Evolutionary conservation across 2,113 vertebrate species (phyloP).

Genomic region (Neomonachus schauinslandi): DNA sequence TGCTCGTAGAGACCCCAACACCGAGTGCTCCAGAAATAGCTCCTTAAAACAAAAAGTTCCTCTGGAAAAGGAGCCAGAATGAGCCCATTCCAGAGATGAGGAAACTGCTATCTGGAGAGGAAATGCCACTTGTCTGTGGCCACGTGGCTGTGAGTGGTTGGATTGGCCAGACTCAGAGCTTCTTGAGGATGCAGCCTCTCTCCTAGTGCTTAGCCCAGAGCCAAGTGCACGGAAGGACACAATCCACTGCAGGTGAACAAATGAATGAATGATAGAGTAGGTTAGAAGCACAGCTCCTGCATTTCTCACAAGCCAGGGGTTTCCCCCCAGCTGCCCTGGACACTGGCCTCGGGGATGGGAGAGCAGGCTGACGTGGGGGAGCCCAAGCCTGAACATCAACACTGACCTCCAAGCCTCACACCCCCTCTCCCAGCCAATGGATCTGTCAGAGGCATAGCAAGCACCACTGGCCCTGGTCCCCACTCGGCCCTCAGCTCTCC

Average conservation of each 20-base stretch:
- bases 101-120: neutral
- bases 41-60: neutral
- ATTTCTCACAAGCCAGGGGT: neutral
- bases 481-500: neutral
- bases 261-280: neutral
- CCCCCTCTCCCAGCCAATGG: neutral
- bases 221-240: neutral
- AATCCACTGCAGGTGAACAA: neutral
- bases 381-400: neutral
- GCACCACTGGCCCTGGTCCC: neutral
- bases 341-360: neutral
- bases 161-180: neutral
- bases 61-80: neutral
- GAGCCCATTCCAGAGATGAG: neutral
- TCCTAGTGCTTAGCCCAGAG: neutral
- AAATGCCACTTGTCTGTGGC: neutral
- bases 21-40: neutral
- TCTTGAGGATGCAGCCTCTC: neutral
- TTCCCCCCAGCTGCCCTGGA: neutral
- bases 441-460: neutral
- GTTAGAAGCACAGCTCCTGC: neutral
- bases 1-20: neutral
- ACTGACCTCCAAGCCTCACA: neutral
- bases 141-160: neutral
- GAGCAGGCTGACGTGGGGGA: neutral